phyloP scores from a whole-genome alignment of 2,113 vertebrate species.

The Nesogale talazaci region DNA sequence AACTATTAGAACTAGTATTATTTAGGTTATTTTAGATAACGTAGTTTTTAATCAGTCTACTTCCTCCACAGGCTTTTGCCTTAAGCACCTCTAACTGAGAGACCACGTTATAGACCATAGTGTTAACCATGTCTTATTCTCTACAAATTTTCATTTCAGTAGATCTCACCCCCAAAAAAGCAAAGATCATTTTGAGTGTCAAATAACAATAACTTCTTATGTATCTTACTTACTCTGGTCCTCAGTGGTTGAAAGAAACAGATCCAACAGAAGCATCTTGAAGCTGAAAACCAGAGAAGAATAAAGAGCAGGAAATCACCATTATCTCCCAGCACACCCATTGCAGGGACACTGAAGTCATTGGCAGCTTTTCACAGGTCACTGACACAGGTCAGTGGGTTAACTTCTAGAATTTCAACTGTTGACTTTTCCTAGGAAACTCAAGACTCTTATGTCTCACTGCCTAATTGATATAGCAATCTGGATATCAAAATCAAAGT shows the following conservation, averaged over 20 bases:
- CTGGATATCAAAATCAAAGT: not conserved
- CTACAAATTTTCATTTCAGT: not conserved
- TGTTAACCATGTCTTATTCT: not conserved
- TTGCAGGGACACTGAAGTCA: not conserved
- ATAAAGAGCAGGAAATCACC: not conserved
- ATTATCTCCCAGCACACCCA: accelerated
- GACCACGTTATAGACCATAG: not conserved
- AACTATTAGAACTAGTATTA: not conserved
- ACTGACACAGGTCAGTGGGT: too few species aligned
- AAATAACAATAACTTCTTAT: not conserved
- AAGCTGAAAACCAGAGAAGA: slow-evolving; percentile 3
- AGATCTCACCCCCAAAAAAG: too few species aligned
- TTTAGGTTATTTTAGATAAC: not conserved
- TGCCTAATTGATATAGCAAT: not conserved
- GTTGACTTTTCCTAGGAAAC: not conserved
- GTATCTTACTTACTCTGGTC: not conserved
- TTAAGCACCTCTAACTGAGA: not conserved
- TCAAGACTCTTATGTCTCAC: not conserved
- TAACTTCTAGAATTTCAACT: slow-evolving; percentile 17
- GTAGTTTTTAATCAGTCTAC: not conserved
- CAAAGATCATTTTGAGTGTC: not conserved
- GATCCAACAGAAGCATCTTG: not conserved
- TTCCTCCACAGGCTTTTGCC: not conserved
- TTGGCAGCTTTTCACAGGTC: not conserved
- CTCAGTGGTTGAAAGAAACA: not conserved